Evolutionary conservation across 2,888 invertebrate species (phyloP).

Genomic region (Nysson spinosus): DNA sequence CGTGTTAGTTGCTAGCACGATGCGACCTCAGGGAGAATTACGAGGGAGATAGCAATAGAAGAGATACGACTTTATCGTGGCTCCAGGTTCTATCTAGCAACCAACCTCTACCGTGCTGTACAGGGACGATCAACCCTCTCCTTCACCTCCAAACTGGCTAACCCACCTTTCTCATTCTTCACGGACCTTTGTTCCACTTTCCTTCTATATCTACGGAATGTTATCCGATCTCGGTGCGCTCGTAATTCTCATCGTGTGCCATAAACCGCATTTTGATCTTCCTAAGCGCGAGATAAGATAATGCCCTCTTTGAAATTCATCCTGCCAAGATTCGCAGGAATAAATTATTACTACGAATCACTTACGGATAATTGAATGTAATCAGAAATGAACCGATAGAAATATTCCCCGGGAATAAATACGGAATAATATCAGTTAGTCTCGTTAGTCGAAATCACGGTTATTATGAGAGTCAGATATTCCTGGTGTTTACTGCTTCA

Average conservation of each 20-base stretch:
- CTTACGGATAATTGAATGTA: too few relatives aligned
- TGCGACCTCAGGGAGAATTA: conserved; percentile 69
- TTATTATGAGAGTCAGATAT: too few relatives aligned
- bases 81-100: conserved; percentile 38
- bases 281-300: conserved; percentile 14
- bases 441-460: background rate
- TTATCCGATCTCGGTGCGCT: conserved; percentile 34
- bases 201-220: conserved; percentile 28
- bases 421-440: conserved; percentile 4
- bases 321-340: background rate
- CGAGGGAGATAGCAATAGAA: conserved; percentile 71
- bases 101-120: conserved; percentile 13
- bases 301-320: conserved; percentile 8
- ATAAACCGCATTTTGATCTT: conserved; percentile 13
- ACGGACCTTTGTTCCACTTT: conserved; percentile 30
- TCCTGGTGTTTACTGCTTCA: conserved; percentile 55
- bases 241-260: conserved; percentile 22
- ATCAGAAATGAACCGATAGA: too few relatives aligned
- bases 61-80: conserved; percentile 71
- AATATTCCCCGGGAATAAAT: too few relatives aligned
- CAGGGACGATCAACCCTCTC: conserved; percentile 21
- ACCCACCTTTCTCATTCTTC: conserved; percentile 15
- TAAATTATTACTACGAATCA: too few relatives aligned
- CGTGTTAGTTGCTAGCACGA: conserved; percentile 55
- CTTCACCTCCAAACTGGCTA: too few relatives aligned